Evolutionary conservation across 2,113 vertebrate species (phyloP).

Genomic region (Hemiscyllium ocellatum): DNA sequence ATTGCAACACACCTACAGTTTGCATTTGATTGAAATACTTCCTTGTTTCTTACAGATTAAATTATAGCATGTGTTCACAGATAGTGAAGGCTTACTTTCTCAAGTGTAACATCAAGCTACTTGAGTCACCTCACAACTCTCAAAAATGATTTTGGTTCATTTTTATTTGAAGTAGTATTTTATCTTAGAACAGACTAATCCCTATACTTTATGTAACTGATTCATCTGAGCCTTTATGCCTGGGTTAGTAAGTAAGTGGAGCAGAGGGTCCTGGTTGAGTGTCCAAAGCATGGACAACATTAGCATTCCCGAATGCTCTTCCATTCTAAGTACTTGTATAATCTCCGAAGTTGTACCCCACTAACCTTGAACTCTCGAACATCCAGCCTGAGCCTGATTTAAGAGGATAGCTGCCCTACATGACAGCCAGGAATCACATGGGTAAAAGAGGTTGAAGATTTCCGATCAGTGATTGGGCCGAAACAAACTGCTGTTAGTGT

Average conservation of each 20-base stretch:
- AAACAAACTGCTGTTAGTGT: no score
- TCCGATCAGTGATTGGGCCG: no score
- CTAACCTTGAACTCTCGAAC: no score
- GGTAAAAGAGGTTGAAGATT: no score
- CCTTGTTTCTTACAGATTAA: background rate
- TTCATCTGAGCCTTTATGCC: background rate
- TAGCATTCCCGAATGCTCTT: no score
- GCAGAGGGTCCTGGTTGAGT: background rate
- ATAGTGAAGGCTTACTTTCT: background rate
- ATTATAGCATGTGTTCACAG: background rate
- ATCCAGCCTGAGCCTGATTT: no score
- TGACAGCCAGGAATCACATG: no score
- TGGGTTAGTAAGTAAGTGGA: background rate
- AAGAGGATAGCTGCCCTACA: no score
- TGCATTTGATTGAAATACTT: slow-evolving; percentile 3
- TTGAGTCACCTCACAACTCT: background rate
- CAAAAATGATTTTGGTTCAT: background rate
- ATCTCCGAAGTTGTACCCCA: no score
- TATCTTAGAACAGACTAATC: background rate
- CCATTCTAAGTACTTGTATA: no score
- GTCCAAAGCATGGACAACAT: no score
- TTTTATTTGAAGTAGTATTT: background rate
- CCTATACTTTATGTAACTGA: background rate
- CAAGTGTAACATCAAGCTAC: background rate
- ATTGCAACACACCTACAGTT: background rate